A percentile compares a stretch with the other conserved stretches of the same genome.
Conservation (phyloP, 2,113 vertebrate species). For the Podarcis cretensis region DNA sequence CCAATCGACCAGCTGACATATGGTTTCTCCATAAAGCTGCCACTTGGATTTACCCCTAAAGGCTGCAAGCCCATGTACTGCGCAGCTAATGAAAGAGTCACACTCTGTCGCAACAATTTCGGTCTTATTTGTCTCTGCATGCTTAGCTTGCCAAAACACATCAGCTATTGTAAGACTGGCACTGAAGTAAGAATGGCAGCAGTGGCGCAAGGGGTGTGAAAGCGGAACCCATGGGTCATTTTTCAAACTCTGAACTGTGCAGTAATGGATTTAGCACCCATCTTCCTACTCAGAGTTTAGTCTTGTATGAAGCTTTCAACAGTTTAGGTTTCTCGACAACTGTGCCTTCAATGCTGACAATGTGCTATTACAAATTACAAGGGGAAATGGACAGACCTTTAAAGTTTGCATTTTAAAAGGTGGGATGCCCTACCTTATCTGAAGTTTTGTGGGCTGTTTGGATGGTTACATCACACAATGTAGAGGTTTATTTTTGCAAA, state of each 20-base stretch:
- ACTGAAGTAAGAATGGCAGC: neutral
- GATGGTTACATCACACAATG: neutral
- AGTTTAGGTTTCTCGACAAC: neutral
- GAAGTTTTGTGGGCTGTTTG: neutral
- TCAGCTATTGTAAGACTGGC: neutral
- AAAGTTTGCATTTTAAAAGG: neutral
- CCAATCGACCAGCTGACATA: neutral
- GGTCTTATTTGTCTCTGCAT: neutral
- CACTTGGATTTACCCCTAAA: neutral
- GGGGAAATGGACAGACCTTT: neutral
- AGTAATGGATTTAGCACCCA: neutral
- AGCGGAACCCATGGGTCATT: neutral
- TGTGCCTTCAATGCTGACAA: too few species aligned
- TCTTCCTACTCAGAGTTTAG: neutral
- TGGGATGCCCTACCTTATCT: neutral
- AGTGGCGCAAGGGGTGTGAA: neutral
- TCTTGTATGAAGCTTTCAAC: neutral
- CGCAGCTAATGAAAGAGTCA: neutral
- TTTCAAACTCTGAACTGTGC: neutral
- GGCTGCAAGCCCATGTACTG: neutral
- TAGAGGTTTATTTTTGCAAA: neutral
- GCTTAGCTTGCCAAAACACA: neutral
- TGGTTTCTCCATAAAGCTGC: neutral
- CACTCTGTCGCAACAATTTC: neutral
- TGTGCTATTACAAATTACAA: neutral